Base-by-base conservation (phyloP, 30 jellyfish, hydroid and myxozoan genomes). In the Cassiopea andromeda region DNA sequence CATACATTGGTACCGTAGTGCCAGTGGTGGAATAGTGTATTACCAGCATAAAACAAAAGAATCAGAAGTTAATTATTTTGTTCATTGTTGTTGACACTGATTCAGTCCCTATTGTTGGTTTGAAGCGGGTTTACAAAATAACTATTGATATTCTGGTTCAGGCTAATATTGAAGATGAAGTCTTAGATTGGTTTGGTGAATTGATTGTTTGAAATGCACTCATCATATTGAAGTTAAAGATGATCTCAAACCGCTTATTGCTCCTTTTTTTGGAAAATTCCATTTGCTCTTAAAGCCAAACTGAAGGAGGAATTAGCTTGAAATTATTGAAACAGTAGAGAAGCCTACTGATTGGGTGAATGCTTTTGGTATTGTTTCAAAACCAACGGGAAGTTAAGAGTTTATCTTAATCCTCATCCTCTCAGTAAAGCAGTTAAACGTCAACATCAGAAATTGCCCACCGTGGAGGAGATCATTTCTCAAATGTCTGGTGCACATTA, bases 331-430 rank as follows among this genome's bases (percentile, higher is more conserved):
- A 43, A 68, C 85, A 57, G 98, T 94, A 12, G 38, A 27, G 78
- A 54, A 90, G 86, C 97, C 97, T 18, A 85, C 97, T 1, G 98
- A 86, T 64, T 91, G 97, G 97, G 98, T 87, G 18, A 85, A 66
- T 70, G 78, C 95, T 43, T 78, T 85, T 44, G 98, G 38, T 27
- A 27, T 85, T 43, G 49, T 87, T 4, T 54, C 64, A 94, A 94
- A 72, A 85, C 97, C 18, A 91, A 87, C 84, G 98, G 99, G 59
- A 84, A 80, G 69, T 85, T 94, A n/a, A 60, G 94, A 68, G 54
- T 91, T 38, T 94, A 97, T 64, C 77, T 87, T 10, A 98, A 94
- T 78, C 97, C 98, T 18, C 95, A 81, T 7, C 83, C 87, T 27
- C 96, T 91, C 64, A 94, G 80, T 85, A 85, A 75, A 88, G 95